phyloP scores from a whole-genome alignment of 37 sponge, comb jelly and placozoan genomes.

The Ephydatia muelleri region DNA sequence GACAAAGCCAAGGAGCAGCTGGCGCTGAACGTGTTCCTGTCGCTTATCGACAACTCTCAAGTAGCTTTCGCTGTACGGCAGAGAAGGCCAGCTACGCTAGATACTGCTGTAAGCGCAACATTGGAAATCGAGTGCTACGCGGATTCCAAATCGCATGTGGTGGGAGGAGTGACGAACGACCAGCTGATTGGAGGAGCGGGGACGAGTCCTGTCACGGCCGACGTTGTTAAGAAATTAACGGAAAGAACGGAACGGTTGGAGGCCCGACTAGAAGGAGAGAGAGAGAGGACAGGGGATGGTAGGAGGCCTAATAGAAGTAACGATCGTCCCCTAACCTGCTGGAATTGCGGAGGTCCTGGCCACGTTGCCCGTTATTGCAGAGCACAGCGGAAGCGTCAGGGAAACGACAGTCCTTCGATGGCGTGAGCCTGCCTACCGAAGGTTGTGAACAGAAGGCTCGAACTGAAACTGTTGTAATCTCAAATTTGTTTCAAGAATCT shows the following conservation, averaged over 20 bases:
- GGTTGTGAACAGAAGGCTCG: slow-evolving; percentile 9
- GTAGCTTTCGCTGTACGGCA: slow-evolving; percentile 1
- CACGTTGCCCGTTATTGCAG: slow-evolving; percentile 6
- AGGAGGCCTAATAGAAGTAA: not conserved
- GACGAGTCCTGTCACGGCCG: slow-evolving; percentile 1
- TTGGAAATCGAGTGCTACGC: slow-evolving; percentile 1
- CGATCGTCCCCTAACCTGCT: slow-evolving; percentile 8
- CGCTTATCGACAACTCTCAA: not conserved
- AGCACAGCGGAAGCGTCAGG: not conserved
- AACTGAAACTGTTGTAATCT: not conserved
- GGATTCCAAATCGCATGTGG: slow-evolving; percentile 1
- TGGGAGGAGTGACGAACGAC: not conserved
- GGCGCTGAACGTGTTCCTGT: not conserved
- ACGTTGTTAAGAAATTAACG: not conserved
- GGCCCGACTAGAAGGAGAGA: slow-evolving; percentile 1
- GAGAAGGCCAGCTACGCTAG: not conserved
- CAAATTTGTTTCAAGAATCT: not conserved
- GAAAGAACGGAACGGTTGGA: not conserved
- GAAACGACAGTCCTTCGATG: slow-evolving; percentile 16
- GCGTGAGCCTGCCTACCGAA: slow-evolving; percentile 4
- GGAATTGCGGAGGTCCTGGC: slow-evolving; percentile 8
- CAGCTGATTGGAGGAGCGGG: not conserved
- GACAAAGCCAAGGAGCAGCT: too few relatives aligned
- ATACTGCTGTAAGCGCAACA: not conserved
- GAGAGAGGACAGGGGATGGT: not conserved